Base-by-base conservation (phyloP, 2,113 vertebrate species). In the Eptatretus burgeri region DNA sequence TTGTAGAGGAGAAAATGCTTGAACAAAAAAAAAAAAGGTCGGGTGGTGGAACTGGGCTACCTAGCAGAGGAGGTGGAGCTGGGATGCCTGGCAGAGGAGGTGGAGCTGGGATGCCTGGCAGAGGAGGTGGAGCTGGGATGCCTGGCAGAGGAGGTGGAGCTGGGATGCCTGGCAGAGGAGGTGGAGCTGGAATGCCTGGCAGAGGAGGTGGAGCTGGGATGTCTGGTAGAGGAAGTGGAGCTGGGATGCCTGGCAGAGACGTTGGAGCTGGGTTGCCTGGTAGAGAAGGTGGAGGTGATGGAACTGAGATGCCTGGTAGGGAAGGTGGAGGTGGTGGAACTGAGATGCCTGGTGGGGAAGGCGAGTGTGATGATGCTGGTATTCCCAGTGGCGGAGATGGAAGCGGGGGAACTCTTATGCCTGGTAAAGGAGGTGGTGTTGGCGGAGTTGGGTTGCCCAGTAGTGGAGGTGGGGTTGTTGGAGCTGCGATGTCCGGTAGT, bases 321-420 rank as follows among this genome's bases (percentile, higher is more conserved):
- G 63, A 67, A 52, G 68, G 62, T 1, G 65, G 63, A 0, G 17
- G 67, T 1, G 27, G 65, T 2, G 19, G 66, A 5, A 49, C 64
- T 10, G 65, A 52, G 72, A 69, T 10, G 72, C 70, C 1, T 18
- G 49, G 16, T 5, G 11, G 2, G n/a, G 63, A 67, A 52, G 68
- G 62, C 3, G 63, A 18, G 11, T 67, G 70, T 1, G 74, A 68
- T 0, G 75, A 74, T 0, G 69, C 20, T 9, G 70, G 68, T 71
- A 68, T n/a, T n/a, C n/a, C n/a, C 1, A 66, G 50, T 51, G 69
- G 73, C 2, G 70, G 78, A 17, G 69, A 72, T 1, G 70, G 68
- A 2, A 69, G 69, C 0, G 71, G 70, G 0, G 1, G 1, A 65
- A 41, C 56, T 41, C 12, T 8, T 51, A n/a, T n/a, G 7, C 67